A percentile compares a stretch with the other conserved stretches of the same genome.
Evolutionary conservation across 2,797 vertebrate genomes (phyloP).

Genomic region (Pantherophis alleghaniensis): DNA sequence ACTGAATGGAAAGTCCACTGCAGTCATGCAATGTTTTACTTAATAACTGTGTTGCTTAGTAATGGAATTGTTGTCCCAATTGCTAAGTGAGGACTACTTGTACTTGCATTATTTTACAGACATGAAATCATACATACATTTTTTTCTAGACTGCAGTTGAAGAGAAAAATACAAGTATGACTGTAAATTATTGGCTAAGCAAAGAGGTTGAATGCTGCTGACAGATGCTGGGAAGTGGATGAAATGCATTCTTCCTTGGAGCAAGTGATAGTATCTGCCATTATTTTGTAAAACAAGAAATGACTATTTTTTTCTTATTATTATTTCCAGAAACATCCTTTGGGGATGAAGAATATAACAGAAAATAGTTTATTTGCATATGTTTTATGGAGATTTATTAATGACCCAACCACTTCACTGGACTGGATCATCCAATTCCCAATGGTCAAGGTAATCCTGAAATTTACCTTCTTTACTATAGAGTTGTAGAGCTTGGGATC

Average conservation of each 20-base stretch:
- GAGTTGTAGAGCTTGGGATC: neutral
- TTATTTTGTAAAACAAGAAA: neutral
- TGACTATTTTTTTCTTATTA: neutral
- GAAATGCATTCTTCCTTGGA: neutral
- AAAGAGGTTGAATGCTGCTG: neutral
- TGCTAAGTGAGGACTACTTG: neutral
- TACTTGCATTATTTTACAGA: neutral
- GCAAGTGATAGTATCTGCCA: neutral
- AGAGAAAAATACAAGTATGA: neutral
- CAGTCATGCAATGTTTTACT: neutral
- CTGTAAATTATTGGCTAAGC: neutral
- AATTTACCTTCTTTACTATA: neutral
- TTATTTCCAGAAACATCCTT: neutral
- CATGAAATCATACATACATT: neutral
- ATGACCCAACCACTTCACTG: neutral
- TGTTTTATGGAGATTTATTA: neutral
- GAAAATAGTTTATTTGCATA: neutral
- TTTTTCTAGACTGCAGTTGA: neutral
- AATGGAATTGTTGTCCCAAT: neutral
- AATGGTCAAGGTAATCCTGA: slow-evolving; percentile 1
- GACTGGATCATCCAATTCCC: neutral
- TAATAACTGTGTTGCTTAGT: neutral
- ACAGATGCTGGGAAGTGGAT: neutral
- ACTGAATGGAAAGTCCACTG: neutral
- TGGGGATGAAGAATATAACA: neutral